phyloP scores from a whole-genome alignment of 2,113 vertebrate species.

The Callaeas wilsoni region DNA sequence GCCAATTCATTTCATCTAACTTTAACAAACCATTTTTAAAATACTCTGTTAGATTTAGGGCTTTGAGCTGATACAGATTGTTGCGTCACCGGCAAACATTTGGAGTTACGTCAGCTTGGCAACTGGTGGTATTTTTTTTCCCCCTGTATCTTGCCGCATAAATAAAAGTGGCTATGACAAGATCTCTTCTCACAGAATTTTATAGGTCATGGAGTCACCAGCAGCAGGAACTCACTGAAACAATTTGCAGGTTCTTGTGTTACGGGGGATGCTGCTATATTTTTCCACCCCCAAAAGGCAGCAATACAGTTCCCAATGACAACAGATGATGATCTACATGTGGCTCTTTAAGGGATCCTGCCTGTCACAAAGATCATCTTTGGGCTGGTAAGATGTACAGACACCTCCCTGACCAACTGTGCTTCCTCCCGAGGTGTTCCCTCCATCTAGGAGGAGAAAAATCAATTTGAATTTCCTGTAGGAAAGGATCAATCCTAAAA shows the following conservation, averaged over 20 bases:
- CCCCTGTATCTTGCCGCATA: not conserved
- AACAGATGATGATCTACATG: rapidly evolving
- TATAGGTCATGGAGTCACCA: not conserved
- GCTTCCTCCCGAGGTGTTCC: not conserved
- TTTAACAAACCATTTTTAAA: not conserved
- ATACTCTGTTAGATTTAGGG: not conserved
- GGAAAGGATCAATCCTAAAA: not conserved
- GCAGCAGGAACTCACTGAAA: not conserved
- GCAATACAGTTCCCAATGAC: not conserved
- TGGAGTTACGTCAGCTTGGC: not conserved
- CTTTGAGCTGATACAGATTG: not conserved
- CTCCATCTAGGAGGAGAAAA: not conserved
- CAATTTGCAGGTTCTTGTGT: not conserved
- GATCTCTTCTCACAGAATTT: not conserved
- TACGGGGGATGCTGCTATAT: not conserved
- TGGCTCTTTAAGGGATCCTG: not conserved
- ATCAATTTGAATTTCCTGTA: not conserved
- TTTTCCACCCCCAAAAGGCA: not conserved
- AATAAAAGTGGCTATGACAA: not conserved
- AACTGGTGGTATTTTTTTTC: not conserved
- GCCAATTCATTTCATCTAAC: not conserved
- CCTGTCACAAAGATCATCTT: not conserved
- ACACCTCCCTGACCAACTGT: not conserved
- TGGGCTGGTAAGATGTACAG: not conserved
- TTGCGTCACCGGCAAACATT: not conserved